phyloP scores from a whole-genome alignment of 2,113 vertebrate species.

The Pseudopodoces humilis region DNA sequence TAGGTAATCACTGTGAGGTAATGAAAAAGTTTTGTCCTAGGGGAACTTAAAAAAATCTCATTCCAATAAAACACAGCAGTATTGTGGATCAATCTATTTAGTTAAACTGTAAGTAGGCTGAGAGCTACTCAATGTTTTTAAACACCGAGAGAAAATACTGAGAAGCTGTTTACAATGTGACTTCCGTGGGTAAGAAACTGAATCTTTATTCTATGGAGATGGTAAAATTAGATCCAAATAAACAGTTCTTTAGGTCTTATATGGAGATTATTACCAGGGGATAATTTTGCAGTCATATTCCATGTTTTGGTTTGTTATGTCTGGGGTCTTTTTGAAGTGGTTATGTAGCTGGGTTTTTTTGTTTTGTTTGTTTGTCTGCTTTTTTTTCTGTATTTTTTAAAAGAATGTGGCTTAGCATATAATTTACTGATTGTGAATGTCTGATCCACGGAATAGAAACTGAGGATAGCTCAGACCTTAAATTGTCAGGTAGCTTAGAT shows the following conservation, averaged over 20 bases:
- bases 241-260: neutral
- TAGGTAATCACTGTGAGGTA: neutral
- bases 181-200: neutral
- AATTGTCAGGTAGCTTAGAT: neutral
- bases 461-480: neutral
- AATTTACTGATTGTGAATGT: neutral
- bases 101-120: neutral
- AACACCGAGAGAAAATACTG: neutral
- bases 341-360: accelerated
- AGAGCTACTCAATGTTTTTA: neutral
- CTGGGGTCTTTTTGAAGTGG: accelerated
- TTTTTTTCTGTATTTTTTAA: neutral
- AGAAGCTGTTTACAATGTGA: neutral
- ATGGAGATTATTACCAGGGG: neutral
- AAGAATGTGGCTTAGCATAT: neutral
- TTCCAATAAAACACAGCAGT: neutral
- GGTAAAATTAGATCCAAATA: neutral
- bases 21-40: neutral
- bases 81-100: neutral
- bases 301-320: neutral
- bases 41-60: neutral
- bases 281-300: neutral
- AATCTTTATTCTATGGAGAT: neutral
- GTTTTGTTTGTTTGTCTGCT: neutral
- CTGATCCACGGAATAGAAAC: neutral